Percentiles rank a stretch among this genome's conserved stretches.
These are phyloP conservation scores for Creontiades dilutus DNA, from an alignment of 2,888 invertebrate species.

Conservation along the genomic window DNA sequence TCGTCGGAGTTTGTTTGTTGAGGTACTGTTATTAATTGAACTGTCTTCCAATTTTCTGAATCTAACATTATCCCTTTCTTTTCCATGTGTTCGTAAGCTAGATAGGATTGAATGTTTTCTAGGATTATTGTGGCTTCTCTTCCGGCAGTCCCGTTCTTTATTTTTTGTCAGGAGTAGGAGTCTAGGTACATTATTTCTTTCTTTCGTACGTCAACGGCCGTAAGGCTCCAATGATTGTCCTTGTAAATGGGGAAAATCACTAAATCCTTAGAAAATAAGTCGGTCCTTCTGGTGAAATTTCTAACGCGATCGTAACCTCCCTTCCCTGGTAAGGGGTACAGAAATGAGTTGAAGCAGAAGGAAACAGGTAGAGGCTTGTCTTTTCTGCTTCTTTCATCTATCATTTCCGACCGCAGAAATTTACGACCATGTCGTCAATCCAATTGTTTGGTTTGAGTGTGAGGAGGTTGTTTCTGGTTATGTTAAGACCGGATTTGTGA, in stretches of 20 bases:
- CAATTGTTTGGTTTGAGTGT: slow-evolving; percentile 11
- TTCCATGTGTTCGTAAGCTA: slow-evolving; percentile 44
- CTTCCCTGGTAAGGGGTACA: not conserved
- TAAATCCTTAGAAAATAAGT: slow-evolving; percentile 22
- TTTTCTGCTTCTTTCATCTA: slow-evolving; percentile 31
- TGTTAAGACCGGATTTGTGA: slow-evolving; percentile 30
- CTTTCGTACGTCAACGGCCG: not conserved
- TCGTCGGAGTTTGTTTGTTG: slow-evolving; percentile 45
- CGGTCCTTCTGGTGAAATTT: slow-evolving; percentile 12
- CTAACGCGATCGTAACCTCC: slow-evolving; percentile 38
- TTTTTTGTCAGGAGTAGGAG: slow-evolving; percentile 4
- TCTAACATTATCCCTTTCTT: slow-evolving; percentile 2
- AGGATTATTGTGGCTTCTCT: too few species aligned
- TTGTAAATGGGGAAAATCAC: slow-evolving; percentile 7
- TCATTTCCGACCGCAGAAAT: slow-evolving; percentile 34
- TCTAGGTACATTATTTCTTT: slow-evolving; percentile 41
- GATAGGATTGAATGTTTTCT: not conserved
- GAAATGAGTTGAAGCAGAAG: slow-evolving; percentile 46
- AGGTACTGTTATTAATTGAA: not conserved
- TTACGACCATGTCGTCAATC: slow-evolving; percentile 38
- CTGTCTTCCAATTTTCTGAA: slow-evolving; percentile 51
- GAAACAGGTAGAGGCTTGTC: slow-evolving; percentile 2
- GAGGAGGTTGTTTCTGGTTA: slow-evolving; percentile 33
- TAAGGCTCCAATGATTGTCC: not conserved
- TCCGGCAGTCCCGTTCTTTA: not conserved